Percentiles rank a stretch among this genome's conserved stretches.
Evolutionary conservation across 37 sponge, comb jelly and placozoan genomes (phyloP).

Genomic region (Crambe crambe): DNA sequence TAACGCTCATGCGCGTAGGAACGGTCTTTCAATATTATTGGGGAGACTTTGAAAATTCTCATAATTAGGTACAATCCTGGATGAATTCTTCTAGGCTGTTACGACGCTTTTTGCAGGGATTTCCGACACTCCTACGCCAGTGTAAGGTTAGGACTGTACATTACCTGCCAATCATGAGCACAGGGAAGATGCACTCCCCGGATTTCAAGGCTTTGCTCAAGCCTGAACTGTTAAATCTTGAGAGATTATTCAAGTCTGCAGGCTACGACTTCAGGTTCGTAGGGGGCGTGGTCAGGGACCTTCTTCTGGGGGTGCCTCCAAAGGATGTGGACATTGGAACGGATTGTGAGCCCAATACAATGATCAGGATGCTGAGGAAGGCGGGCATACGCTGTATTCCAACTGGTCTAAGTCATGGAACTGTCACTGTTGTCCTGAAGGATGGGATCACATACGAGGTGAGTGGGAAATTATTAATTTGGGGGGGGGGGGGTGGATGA

Average conservation of each 20-base stretch:
- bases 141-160: not conserved
- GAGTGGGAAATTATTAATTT: not conserved
- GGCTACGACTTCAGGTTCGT: slow-evolving; percentile 86
- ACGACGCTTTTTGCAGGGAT: too few relatives aligned
- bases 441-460: slow-evolving; percentile 36
- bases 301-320: slow-evolving; percentile 78
- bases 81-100: too few relatives aligned
- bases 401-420: slow-evolving; percentile 95
- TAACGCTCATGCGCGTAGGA: too few relatives aligned
- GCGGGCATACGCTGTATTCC: slow-evolving; percentile 61
- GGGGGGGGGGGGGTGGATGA: not conserved
- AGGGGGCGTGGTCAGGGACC: slow-evolving; percentile 96
- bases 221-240: slow-evolving; percentile 58
- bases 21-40: too few relatives aligned
- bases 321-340: slow-evolving; percentile 98
- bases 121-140: too few relatives aligned
- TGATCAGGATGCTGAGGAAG: slow-evolving; percentile 69
- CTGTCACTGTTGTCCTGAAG: slow-evolving; percentile 78
- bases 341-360: slow-evolving; percentile 84
- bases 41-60: too few relatives aligned
- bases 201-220: slow-evolving; percentile 64
- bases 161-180: slow-evolving; percentile 44
- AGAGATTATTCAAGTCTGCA: slow-evolving; percentile 37
- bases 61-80: too few relatives aligned
- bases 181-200: slow-evolving; percentile 56